phyloP scores from a whole-genome alignment of 2,797 vertebrate genomes.

The Carcharodon carcharias region DNA sequence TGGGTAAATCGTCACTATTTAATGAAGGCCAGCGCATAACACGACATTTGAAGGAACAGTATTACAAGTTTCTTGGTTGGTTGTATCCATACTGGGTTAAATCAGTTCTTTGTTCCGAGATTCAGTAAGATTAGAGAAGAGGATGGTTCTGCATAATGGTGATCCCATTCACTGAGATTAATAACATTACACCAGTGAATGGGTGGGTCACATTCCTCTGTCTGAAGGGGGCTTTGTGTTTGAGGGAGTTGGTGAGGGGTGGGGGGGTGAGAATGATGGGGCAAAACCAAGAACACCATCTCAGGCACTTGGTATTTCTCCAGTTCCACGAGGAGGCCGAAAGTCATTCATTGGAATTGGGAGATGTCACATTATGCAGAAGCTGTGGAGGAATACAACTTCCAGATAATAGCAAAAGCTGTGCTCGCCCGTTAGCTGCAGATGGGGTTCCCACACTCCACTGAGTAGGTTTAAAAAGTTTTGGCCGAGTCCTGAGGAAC shows the following conservation, averaged over 20 bases:
- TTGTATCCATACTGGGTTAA: background rate
- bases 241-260: too few relatives aligned
- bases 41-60: background rate
- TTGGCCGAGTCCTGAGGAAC: background rate
- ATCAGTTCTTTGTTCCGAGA: background rate
- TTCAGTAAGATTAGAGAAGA: background rate
- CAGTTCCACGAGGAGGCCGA: too few relatives aligned
- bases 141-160: background rate
- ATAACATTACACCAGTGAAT: background rate
- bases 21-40: background rate
- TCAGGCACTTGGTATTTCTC: background rate
- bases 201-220: background rate
- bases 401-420: background rate
- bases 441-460: too few relatives aligned
- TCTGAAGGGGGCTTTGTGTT: background rate
- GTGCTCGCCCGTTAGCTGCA: background rate
- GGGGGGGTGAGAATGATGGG: too few relatives aligned
- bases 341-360: background rate
- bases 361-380: background rate
- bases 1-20: background rate
- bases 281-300: background rate
- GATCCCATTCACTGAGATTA: background rate
- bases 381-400: background rate
- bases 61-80: background rate
- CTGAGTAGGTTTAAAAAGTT: background rate